Percentiles rank a stretch among this genome's conserved stretches.
Evolutionary conservation across 2,888 invertebrate species (phyloP).

Genomic region (Leucozona laternaria): DNA sequence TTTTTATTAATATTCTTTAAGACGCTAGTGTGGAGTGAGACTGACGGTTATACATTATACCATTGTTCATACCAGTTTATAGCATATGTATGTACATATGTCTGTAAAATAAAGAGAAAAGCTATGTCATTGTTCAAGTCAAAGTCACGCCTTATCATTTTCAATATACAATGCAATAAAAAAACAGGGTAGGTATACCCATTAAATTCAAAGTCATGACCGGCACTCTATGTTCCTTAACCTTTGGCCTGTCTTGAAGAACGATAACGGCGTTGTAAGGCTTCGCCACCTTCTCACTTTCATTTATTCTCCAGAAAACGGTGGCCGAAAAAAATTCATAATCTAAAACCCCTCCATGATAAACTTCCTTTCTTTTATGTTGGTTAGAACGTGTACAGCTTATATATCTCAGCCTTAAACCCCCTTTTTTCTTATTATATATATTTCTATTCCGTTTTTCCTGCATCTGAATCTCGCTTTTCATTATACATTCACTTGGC

Average conservation of each 20-base stretch:
- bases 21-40: no score
- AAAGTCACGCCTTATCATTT: constrained; percentile 31
- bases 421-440: constrained; percentile 54
- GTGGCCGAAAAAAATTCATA: constrained; percentile 57
- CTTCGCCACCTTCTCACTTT: constrained; percentile 36
- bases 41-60: no score
- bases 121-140: background rate
- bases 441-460: constrained; percentile 60
- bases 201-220: constrained; percentile 56
- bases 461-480: constrained; percentile 63
- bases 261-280: constrained; percentile 49
- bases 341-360: constrained; percentile 50
- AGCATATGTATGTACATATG: no score
- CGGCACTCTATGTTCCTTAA: constrained; percentile 54
- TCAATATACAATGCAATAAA: constrained; percentile 18
- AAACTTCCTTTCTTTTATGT: constrained; percentile 29
- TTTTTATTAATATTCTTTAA: no score
- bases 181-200: background rate
- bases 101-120: background rate
- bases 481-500: constrained; percentile 73
- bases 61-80: no score
- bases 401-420: constrained; percentile 32
- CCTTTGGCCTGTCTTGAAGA: constrained; percentile 52
- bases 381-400: constrained; percentile 2
- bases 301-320: constrained; percentile 40